These are phyloP conservation scores for Dryobota labecula DNA, from an alignment of 2,888 invertebrate genomes.

Conservation along the genomic window DNA sequence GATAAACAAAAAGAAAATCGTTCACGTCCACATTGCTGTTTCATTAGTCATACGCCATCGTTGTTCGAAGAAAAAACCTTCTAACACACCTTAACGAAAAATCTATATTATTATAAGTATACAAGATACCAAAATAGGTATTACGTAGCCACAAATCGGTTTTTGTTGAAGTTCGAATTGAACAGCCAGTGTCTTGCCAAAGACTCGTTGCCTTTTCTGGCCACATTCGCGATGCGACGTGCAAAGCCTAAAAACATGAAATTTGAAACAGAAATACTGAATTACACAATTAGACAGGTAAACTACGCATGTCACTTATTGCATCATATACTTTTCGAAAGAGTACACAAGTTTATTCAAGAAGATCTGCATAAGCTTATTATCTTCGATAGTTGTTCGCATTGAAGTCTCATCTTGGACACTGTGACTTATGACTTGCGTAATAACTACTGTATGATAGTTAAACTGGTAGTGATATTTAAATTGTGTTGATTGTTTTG, in stretches of 20 bases:
- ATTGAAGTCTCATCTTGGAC: constrained; percentile 68
- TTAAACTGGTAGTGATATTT: constrained; percentile 51
- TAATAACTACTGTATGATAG: constrained; percentile 39
- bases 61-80: constrained; percentile 23
- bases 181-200: constrained; percentile 45
- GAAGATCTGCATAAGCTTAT: constrained; percentile 68
- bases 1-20: constrained; percentile 45
- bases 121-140: constrained; percentile 39
- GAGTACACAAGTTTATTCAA: constrained; percentile 67
- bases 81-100: constrained; percentile 19
- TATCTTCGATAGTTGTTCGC: constrained; percentile 70
- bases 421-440: constrained; percentile 36
- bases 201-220: constrained; percentile 71
- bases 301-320: constrained; percentile 56
- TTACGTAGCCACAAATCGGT: constrained; percentile 40
- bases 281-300: constrained; percentile 69
- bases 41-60: constrained; percentile 47
- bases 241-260: constrained; percentile 75
- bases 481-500: constrained; percentile 43
- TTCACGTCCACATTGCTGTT: constrained; percentile 26
- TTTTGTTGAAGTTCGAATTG: constrained; percentile 68
- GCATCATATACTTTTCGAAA: constrained; percentile 73
- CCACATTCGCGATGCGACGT: constrained; percentile 71
- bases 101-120: constrained; percentile 24
- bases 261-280: constrained; percentile 63